These are phyloP conservation scores for Magallana angulata DNA, from an alignment of 1,140 invertebrate species.

Conservation along the genomic window DNA sequence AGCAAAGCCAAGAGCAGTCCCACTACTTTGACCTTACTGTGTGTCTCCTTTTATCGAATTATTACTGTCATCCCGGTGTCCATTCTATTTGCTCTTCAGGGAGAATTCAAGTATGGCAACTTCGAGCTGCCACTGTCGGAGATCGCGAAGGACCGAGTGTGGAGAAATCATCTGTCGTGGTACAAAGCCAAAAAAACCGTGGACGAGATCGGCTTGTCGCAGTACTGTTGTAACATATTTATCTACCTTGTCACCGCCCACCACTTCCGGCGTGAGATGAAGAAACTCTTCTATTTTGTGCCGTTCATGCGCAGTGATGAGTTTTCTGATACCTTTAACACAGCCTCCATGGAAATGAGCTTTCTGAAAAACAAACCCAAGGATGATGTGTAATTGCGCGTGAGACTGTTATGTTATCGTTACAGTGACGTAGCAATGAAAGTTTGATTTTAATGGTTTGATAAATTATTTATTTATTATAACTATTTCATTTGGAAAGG, in stretches of 20 bases:
- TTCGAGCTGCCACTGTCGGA: constrained; percentile 6
- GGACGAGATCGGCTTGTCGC: constrained; percentile 53
- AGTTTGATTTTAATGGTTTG: too few species aligned
- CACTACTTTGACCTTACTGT: constrained; percentile 51
- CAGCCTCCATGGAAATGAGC: background rate
- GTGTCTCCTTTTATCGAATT: constrained; percentile 56
- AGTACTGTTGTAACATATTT: constrained; percentile 59
- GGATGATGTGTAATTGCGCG: background rate
- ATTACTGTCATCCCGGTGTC: constrained; percentile 53
- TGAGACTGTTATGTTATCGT: too few species aligned
- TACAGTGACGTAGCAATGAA: too few species aligned
- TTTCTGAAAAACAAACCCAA: constrained; percentile 11
- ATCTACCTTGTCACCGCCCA: constrained; percentile 52
- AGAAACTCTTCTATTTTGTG: constrained; percentile 24
- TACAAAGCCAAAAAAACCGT: constrained; percentile 50
- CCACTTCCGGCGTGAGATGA: constrained; percentile 51
- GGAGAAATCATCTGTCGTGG: constrained; percentile 48
- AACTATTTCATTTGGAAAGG: too few species aligned
- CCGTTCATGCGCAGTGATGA: background rate
- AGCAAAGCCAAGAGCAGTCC: constrained; percentile 21
- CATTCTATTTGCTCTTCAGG: constrained; percentile 50
- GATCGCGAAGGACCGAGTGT: constrained; percentile 39
- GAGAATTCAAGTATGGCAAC: constrained; percentile 15
- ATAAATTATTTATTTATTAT: too few species aligned
- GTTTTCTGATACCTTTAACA: background rate